phyloP scores from a whole-genome alignment of 2,888 invertebrate species.

The Drosophila prostipennis region DNA sequence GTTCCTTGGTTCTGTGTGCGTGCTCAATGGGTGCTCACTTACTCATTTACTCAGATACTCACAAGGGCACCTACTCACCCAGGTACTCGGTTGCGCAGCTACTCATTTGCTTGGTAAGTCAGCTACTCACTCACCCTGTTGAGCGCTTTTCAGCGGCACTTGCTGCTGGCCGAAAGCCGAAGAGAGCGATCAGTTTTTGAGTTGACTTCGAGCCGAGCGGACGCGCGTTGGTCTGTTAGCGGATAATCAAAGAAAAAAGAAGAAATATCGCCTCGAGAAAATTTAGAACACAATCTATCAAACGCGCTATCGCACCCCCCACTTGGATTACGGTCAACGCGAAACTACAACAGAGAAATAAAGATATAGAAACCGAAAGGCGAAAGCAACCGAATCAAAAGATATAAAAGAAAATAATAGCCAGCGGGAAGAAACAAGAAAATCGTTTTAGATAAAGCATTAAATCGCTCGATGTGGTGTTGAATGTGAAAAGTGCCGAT shows the following conservation, averaged over 20 bases:
- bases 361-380: conserved; percentile 46
- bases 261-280: conserved; percentile 46
- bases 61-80: conserved; percentile 1
- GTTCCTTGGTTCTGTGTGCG: conserved; percentile 64
- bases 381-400: conserved; percentile 23
- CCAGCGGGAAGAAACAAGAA: conserved; percentile 53
- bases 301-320: conserved; percentile 69
- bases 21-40: conserved; percentile 77
- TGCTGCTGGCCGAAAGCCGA: conserved; percentile 55
- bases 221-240: conserved; percentile 66
- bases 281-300: conserved; percentile 60
- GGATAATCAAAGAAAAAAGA: conserved; percentile 19
- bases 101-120: background rate
- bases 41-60: conserved; percentile 23
- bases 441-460: conserved; percentile 52
- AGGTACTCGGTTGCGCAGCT: background rate
- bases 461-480: conserved; percentile 40
- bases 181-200: conserved; percentile 82
- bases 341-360: conserved; percentile 46
- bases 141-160: conserved; percentile 53
- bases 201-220: conserved; percentile 81
- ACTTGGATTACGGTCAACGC: conserved; percentile 83
- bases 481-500: conserved; percentile 48
- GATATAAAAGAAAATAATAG: conserved; percentile 39
- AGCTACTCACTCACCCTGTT: conserved; percentile 10